Conservation (phyloP, 2,888 invertebrate genomes). For the Campaea margaritaria region DNA sequence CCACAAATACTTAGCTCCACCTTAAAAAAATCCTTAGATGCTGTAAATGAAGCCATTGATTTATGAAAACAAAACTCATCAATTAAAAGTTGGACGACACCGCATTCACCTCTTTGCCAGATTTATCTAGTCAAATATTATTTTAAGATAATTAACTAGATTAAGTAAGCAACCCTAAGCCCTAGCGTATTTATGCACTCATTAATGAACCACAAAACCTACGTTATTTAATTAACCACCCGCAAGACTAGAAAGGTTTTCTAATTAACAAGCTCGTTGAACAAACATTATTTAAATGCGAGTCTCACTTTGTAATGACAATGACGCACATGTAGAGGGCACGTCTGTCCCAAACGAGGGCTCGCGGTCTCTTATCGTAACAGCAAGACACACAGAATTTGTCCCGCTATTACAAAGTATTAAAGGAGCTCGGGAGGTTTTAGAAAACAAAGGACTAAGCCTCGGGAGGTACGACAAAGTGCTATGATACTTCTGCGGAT, state of each 20-base stretch:
- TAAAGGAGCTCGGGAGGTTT: constrained; percentile 71
- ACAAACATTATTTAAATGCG: constrained; percentile 35
- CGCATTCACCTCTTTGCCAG: no score
- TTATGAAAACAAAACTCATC: no score
- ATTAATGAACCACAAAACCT: constrained; percentile 30
- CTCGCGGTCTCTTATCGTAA: constrained; percentile 44
- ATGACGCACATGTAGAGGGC: constrained; percentile 20
- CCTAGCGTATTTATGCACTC: constrained; percentile 15
- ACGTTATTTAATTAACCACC: constrained; percentile 32
- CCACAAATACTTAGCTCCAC: no score
- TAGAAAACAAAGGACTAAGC: constrained; percentile 77
- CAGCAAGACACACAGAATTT: constrained; percentile 64
- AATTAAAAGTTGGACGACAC: no score
- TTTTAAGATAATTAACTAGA: constrained; percentile 21
- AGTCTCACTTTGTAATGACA: constrained; percentile 29
- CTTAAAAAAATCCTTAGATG: no score
- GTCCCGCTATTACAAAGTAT: constrained; percentile 75
- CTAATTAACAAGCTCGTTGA: constrained; percentile 34
- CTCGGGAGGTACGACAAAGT: constrained; percentile 72
- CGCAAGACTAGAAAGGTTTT: constrained; percentile 33
- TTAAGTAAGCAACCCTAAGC: constrained; percentile 19
- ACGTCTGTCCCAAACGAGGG: constrained; percentile 26
- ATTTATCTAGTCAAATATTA: constrained; percentile 10
- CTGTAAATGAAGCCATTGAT: no score
- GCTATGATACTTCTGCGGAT: constrained; percentile 70